These are phyloP conservation scores for Heliangelus exortis DNA, from an alignment of 2,797 vertebrate species.

Conservation along the genomic window DNA sequence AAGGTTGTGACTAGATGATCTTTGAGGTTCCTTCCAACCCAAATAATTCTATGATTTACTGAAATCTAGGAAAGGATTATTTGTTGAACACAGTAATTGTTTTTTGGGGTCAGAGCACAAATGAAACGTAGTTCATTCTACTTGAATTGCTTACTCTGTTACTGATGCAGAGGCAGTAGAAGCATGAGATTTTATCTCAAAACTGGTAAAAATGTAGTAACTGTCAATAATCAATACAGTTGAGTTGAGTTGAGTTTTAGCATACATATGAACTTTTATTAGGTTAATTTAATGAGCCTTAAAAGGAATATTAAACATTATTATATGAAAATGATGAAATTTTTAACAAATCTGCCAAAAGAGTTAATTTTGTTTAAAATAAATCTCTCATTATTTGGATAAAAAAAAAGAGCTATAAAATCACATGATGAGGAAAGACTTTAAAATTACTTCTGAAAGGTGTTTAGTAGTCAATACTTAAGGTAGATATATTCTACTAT, in stretches of 20 bases:
- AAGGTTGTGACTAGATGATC: too few relatives aligned
- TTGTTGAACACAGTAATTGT: background rate
- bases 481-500: background rate
- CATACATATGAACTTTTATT: background rate
- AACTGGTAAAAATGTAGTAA: background rate
- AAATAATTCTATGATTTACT: too few relatives aligned
- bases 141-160: background rate
- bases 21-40: too few relatives aligned
- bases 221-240: background rate
- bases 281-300: background rate
- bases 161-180: background rate
- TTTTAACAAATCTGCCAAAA: background rate
- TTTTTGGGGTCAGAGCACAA: background rate
- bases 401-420: background rate
- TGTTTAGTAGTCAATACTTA: background rate
- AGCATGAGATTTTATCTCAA: background rate
- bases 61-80: background rate
- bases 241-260: background rate
- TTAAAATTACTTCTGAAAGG: background rate
- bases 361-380: background rate
- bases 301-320: accelerated
- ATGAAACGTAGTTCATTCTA: background rate
- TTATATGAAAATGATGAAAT: background rate
- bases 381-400: background rate
- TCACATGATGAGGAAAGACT: background rate